These are phyloP conservation scores for Eupithecia inturbata DNA, from an alignment of 2,888 invertebrate genomes.

Conservation along the genomic window DNA sequence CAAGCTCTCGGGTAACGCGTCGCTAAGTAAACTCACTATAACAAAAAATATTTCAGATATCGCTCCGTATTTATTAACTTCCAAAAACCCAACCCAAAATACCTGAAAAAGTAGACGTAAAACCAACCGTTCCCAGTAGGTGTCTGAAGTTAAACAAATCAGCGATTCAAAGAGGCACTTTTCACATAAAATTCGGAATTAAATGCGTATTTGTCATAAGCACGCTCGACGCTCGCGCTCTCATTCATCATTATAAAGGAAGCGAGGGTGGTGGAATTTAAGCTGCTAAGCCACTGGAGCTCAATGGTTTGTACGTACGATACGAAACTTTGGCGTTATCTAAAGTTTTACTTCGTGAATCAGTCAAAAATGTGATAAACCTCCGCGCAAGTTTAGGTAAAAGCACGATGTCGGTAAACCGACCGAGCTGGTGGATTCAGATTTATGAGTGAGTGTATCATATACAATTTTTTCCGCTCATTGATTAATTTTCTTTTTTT, in stretches of 20 bases:
- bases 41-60: not conserved
- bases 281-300: not conserved
- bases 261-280: constrained; percentile 30
- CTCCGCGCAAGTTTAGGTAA: not conserved
- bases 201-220: constrained; percentile 43
- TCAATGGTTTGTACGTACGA: not conserved
- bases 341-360: not conserved
- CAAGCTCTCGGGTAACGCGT: no score
- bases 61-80: not conserved
- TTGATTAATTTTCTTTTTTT: not conserved
- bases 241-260: constrained; percentile 42
- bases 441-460: not conserved
- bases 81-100: not conserved
- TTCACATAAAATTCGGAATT: constrained; percentile 41
- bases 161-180: constrained; percentile 35
- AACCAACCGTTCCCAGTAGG: constrained; percentile 25
- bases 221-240: constrained; percentile 30
- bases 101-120: constrained; percentile 11
- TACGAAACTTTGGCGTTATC: not conserved
- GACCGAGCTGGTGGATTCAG: not conserved
- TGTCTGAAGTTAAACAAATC: constrained; percentile 40
- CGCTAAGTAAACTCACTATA: not conserved
- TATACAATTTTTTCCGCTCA: not conserved
- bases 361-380: not conserved
- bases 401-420: not conserved